Evolutionary conservation across 2,888 invertebrate genomes (phyloP).

Genomic region (Chymomyza caudatula): DNA sequence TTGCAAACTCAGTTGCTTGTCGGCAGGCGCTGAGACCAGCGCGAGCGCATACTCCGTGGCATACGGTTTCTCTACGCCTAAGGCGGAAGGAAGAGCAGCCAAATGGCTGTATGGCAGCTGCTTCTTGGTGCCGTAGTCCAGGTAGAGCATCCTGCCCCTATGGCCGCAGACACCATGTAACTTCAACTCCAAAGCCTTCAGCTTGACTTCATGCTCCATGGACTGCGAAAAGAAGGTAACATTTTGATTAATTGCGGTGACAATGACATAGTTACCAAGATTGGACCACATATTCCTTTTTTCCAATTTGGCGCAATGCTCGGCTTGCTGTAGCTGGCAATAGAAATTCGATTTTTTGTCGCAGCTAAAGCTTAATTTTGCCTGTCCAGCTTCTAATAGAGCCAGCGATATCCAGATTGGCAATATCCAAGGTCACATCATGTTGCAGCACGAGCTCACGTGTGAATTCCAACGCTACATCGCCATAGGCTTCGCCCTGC

Average conservation of each 20-base stretch:
- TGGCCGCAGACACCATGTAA: slow-evolving; percentile 86
- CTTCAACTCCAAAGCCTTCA: slow-evolving; percentile 91
- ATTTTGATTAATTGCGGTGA: slow-evolving; percentile 90
- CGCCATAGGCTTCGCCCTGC: slow-evolving; percentile 93
- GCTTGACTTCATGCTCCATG: slow-evolving; percentile 89
- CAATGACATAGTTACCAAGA: slow-evolving; percentile 88
- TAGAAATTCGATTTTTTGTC: slow-evolving; percentile 93
- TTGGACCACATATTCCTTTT: slow-evolving; percentile 87
- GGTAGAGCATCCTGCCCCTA: slow-evolving; percentile 89
- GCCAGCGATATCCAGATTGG: slow-evolving; percentile 97
- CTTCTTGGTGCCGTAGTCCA: slow-evolving; percentile 98
- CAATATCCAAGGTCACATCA: slow-evolving; percentile 95
- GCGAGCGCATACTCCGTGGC: slow-evolving; percentile 92
- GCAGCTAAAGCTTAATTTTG: slow-evolving; percentile 94
- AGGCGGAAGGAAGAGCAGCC: slow-evolving; percentile 90
- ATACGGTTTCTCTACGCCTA: slow-evolving; percentile 86
- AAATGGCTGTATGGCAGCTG: slow-evolving; percentile 84
- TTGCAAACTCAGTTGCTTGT: slow-evolving; percentile 89
- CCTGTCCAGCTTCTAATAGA: slow-evolving; percentile 94
- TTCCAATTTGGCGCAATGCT: slow-evolving; percentile 91
- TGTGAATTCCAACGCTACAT: slow-evolving; percentile 94
- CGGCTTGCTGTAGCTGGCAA: slow-evolving; percentile 88
- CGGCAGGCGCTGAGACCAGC: slow-evolving; percentile 89
- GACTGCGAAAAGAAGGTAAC: slow-evolving; percentile 93
- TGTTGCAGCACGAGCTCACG: slow-evolving; percentile 92